phyloP scores from a whole-genome alignment of 2,113 vertebrate species.

The Panthera leo region DNA sequence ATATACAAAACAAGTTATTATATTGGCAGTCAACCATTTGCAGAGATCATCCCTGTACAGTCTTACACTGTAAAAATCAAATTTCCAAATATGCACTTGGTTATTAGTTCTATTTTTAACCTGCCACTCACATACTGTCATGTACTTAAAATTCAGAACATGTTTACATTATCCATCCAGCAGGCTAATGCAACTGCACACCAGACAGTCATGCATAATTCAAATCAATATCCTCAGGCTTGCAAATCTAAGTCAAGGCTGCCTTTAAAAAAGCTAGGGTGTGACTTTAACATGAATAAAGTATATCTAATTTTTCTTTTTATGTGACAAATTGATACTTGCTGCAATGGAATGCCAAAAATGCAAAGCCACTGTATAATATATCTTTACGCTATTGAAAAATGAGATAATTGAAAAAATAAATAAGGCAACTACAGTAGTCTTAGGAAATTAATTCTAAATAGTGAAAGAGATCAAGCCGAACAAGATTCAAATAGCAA shows the following conservation, averaged over 20 bases:
- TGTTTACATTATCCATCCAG: slow-evolving; percentile 88
- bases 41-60: slow-evolving; percentile 67
- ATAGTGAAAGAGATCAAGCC: slow-evolving; percentile 53
- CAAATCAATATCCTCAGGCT: slow-evolving; percentile 89
- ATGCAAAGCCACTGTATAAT: slow-evolving; percentile 70
- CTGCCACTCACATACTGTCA: slow-evolving; percentile 83
- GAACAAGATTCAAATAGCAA: slow-evolving; percentile 58
- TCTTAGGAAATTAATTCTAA: slow-evolving; percentile 67
- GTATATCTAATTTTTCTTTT: slow-evolving; percentile 85
- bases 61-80: slow-evolving; percentile 77
- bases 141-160: slow-evolving; percentile 90
- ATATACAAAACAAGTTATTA: slow-evolving; percentile 55
- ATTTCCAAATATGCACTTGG: slow-evolving; percentile 82
- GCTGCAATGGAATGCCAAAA: slow-evolving; percentile 79
- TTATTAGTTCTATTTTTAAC: slow-evolving; percentile 90
- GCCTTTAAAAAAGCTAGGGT: slow-evolving; percentile 87
- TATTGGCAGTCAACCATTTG: slow-evolving; percentile 71
- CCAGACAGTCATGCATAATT: slow-evolving; percentile 91
- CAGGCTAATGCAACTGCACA: slow-evolving; percentile 87
- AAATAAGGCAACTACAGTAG: slow-evolving; percentile 39
- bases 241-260: slow-evolving; percentile 87
- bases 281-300: slow-evolving; percentile 87
- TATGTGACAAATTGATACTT: slow-evolving; percentile 84
- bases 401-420: slow-evolving; percentile 75
- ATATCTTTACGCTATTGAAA: slow-evolving; percentile 68